Conservation (phyloP, 1,140 invertebrate genomes). For the Delia radicum region DNA sequence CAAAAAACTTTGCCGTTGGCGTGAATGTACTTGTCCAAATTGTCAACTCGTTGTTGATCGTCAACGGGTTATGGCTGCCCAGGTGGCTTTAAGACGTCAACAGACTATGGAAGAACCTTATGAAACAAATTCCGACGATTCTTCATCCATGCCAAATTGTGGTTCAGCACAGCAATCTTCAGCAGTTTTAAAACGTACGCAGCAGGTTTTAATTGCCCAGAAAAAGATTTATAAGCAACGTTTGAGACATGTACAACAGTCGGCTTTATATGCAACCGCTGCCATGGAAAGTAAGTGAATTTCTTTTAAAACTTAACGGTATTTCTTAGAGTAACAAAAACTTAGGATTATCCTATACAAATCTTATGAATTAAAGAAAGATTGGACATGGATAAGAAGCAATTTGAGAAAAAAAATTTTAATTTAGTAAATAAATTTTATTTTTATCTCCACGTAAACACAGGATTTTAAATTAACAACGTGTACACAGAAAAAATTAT, state of each 20-base stretch:
- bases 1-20: slow-evolving; percentile 77
- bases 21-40: slow-evolving; percentile 79
- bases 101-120: slow-evolving; percentile 60
- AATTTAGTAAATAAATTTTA: no score
- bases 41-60: slow-evolving; percentile 85
- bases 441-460: no score
- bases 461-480: no score
- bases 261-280: slow-evolving; percentile 52
- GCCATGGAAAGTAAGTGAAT: slow-evolving; percentile 50
- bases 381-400: no score
- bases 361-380: no score
- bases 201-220: slow-evolving; percentile 58
- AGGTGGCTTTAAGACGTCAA: slow-evolving; percentile 69
- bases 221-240: slow-evolving; percentile 64
- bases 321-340: no score
- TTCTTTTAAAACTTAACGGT: neutral
- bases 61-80: slow-evolving; percentile 87
- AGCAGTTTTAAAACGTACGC: slow-evolving; percentile 35
- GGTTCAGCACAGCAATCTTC: neutral
- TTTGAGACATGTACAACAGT: slow-evolving; percentile 63
- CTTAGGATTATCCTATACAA: no score
- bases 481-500: no score
- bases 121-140: slow-evolving; percentile 26
- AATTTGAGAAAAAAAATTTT: no score
- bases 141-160: neutral